Percentiles rank a stretch among this genome's conserved stretches.
These are phyloP conservation scores for Clivina fossor DNA, from an alignment of 2,888 invertebrate species.

Conservation along the genomic window DNA sequence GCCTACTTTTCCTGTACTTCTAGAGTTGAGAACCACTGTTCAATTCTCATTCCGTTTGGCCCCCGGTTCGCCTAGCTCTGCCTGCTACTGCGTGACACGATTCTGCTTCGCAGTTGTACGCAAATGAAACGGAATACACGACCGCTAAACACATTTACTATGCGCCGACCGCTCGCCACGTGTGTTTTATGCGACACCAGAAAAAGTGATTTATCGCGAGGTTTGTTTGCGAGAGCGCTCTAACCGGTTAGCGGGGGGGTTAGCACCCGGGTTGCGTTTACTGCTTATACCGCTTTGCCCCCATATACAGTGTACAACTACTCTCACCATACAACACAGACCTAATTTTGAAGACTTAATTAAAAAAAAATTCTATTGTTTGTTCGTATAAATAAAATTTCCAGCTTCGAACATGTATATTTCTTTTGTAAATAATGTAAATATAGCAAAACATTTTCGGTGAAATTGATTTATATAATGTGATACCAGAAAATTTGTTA, in stretches of 20 bases:
- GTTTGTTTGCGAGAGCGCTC: neutral
- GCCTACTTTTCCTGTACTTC: too few species aligned
- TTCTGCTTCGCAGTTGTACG: too few species aligned
- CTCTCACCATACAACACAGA: neutral
- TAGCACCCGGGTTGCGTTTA: neutral
- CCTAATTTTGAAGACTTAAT: too few species aligned
- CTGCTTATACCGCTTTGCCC: neutral
- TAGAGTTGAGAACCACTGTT: too few species aligned
- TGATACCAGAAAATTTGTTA: too few species aligned
- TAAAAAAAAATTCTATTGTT: neutral
- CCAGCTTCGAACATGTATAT: too few species aligned
- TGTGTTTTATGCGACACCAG: neutral
- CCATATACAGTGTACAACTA: neutral
- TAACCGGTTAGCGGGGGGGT: neutral
- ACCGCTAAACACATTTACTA: constrained; percentile 11
- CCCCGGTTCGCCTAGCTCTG: too few species aligned
- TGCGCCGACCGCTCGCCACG: constrained; percentile 3
- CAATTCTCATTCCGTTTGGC: too few species aligned
- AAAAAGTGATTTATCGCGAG: constrained; percentile 7
- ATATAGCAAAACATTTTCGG: neutral
- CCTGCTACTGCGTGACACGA: too few species aligned
- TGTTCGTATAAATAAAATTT: too few species aligned
- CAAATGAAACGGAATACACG: constrained; percentile 9
- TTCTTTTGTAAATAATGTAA: neutral
- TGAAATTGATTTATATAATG: neutral